A percentile compares a stretch with the other conserved stretches of the same genome.
Evolutionary conservation across 2,797 vertebrate genomes (phyloP).

Genomic region (Trachops cirrhosus): DNA sequence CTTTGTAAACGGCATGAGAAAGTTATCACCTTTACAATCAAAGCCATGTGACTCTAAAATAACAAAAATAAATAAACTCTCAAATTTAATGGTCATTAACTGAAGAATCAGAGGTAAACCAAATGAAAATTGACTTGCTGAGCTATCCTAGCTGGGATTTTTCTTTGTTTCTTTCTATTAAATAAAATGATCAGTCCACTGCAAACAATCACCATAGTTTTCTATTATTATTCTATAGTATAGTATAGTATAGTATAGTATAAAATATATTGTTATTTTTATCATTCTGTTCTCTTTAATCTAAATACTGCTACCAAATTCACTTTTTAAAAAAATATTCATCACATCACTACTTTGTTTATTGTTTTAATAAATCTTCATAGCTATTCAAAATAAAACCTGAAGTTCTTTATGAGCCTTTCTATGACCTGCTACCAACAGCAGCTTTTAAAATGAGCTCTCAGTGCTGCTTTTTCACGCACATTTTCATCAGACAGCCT

Average conservation of each 20-base stretch:
- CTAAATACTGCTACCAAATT: background rate
- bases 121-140: background rate
- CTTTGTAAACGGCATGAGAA: background rate
- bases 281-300: background rate
- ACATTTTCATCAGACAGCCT: background rate
- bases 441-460: background rate
- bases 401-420: background rate
- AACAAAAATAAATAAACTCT: background rate
- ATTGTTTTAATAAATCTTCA: background rate
- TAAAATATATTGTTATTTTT: background rate
- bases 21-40: background rate
- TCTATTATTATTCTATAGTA: background rate
- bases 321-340: background rate
- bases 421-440: background rate
- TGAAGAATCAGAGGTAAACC: background rate
- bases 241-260: background rate
- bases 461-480: background rate
- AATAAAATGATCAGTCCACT: background rate
- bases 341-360: background rate
- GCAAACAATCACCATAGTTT: background rate
- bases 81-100: background rate
- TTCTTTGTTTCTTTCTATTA: background rate
- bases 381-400: constrained; percentile 21
- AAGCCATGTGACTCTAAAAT: constrained; percentile 7
- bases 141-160: background rate